Evolutionary conservation across 2,113 vertebrate species (phyloP).

Genomic region (Micromys minutus): DNA sequence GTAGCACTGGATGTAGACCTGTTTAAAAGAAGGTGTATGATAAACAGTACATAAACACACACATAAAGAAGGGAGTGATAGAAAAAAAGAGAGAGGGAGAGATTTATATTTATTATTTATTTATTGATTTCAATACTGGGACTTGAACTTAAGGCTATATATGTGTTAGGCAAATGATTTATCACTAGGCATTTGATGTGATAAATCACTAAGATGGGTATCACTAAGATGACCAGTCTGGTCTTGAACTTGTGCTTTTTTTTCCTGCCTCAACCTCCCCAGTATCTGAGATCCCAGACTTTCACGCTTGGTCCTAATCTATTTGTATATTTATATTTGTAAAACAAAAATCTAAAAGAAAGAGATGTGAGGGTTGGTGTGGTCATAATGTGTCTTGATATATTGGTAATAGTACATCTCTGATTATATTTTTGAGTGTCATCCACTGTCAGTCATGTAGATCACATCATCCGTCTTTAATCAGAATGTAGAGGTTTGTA

Average conservation of each 20-base stretch:
- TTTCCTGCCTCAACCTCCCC: background rate
- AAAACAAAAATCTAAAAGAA: background rate
- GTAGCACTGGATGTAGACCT: background rate
- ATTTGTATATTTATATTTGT: background rate
- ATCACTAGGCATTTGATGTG: background rate
- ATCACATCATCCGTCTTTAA: background rate
- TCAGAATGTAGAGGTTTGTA: background rate
- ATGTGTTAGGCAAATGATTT: background rate
- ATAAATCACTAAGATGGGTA: background rate
- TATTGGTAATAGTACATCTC: background rate
- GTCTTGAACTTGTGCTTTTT: background rate
- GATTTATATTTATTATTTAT: background rate
- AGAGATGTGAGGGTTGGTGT: background rate
- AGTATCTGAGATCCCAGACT: background rate
- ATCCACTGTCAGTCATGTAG: background rate
- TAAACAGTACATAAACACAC: background rate
- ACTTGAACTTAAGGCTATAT: background rate
- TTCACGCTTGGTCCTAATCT: background rate
- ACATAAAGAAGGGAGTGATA: background rate
- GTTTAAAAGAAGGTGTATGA: background rate
- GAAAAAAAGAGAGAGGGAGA: background rate
- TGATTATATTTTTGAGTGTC: background rate
- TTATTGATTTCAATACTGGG: background rate
- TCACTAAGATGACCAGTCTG: background rate
- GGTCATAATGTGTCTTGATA: background rate